Base-by-base conservation (phyloP, 1,140 invertebrate genomes). In the Neelides sp. region DNA sequence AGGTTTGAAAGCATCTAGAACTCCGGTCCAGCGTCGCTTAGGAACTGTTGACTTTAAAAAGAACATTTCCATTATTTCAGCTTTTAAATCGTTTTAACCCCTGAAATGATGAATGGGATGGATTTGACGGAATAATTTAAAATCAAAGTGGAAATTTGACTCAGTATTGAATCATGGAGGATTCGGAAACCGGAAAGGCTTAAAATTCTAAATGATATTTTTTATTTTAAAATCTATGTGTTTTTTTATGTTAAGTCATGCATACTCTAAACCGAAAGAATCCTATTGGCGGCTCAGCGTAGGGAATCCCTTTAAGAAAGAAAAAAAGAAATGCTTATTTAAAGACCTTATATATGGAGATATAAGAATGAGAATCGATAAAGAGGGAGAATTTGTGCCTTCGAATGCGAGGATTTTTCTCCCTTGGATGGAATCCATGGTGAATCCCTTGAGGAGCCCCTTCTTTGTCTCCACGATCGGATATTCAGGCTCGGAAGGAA, bases 351-450 rank as follows among this genome's bases (percentile, higher is more conserved):
- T n/a, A n/a, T n/a, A n/a, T n/a, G n/a, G n/a, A n/a, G n/a, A n/a
- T n/a, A n/a, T n/a, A n/a, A n/a, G n/a, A n/a, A n/a, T n/a, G n/a
- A n/a, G n/a, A n/a, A n/a, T n/a, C n/a, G n/a, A n/a, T n/a, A n/a
- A n/a, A n/a, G n/a, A n/a, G n/a, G n/a, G n/a, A n/a, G n/a, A n/a
- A n/a, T n/a, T n/a, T n/a, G n/a, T 50, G 17, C 52, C 56, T 41
- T 59, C 50, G 40, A 59, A 59, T 12, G 57, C 53, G 2, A 43
- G 50, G 10, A 59, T 53, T 41, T 54, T 17, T 36, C 43, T 52
- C 26, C 50, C 57, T 12, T 43, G 12, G 24, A 50, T 42, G 7
- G 53, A 47, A 5, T 34, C 49, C 54, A 55, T 55, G 17, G 28
- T 28, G 40, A 55, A 59, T 1, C 57, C 57, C 30, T 54, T 35